Conservation (phyloP, 2,113 vertebrate species). For the Aphelocoma coerulescens region DNA sequence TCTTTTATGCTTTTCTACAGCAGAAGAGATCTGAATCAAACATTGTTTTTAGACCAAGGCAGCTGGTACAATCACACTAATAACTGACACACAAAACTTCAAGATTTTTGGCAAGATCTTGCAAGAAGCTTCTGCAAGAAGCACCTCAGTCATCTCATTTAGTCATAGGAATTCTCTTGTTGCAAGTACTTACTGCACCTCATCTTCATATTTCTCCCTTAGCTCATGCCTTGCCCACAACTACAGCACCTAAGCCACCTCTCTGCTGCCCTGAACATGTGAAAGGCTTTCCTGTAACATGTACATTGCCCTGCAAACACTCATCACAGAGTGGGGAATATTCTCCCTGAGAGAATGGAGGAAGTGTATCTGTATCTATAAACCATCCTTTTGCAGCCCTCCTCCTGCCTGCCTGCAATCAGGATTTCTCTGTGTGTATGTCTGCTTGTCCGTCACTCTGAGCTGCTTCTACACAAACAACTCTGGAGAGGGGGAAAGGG, state of each 20-base stretch:
- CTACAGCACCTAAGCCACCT: neutral
- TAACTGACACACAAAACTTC: neutral
- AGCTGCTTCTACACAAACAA: neutral
- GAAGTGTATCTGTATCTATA: neutral
- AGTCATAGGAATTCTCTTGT: neutral
- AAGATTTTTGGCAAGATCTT: neutral
- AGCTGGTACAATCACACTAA: neutral
- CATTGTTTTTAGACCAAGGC: neutral
- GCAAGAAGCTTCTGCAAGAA: neutral
- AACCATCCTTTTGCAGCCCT: neutral
- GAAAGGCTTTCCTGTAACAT: neutral
- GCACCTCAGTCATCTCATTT: neutral
- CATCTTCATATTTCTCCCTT: neutral
- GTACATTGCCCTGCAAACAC: neutral
- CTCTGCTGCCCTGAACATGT: neutral
- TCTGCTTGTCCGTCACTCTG: neutral
- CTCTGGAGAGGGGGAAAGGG: neutral
- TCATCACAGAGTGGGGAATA: neutral
- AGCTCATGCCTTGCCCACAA: neutral
- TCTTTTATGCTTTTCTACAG: neutral
- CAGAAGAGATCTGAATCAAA: neutral
- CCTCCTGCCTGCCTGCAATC: neutral
- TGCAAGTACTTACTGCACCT: neutral
- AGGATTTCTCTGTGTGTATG: neutral
- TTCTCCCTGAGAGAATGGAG: neutral